Evolutionary conservation across 2,113 vertebrate species (phyloP), one percentile per base, ranked within the genome.

Genomic region (Heptranchias perlo): DNA sequence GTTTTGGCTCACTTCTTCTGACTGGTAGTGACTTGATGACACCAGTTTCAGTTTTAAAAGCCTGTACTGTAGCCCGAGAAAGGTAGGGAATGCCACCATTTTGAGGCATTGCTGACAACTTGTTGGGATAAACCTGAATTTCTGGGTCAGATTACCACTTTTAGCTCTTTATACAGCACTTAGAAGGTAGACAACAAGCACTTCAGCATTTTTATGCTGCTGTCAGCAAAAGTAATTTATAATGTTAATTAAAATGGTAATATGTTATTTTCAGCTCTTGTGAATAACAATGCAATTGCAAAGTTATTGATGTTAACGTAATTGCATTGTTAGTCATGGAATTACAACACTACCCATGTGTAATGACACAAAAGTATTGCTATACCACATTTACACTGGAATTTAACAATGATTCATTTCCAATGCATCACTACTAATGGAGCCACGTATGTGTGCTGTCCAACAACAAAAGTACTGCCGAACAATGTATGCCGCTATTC

Each of bases 321-420:
- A 95, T 69, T 95, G 94, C 44, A 35, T 69, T 95, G 65, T 95
- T 95, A 52, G 44, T 25, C 13, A 52, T 28, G 13, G 94, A 95
- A 52, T 28, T 35, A 67, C 39, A 69, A 69, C 65, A 69, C 3
- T 47, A 69, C 35, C n/a, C 18, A 18, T 31, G n/a, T 95, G 94
- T 95, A 69, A 69, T 49, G 47, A 93, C 89, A 35, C 39, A 64
- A 93, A 64, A 62, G 35, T 39, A 93, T 62, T 62, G 58, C 58
- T 39, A 62, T 10, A 93, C 35, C n/a, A 35, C 61, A 64, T 2
- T 89, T 89, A 62, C 35, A 93, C 35, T 62, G 35, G 13, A 62
- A 93, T n/a, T 23, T 39, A 93, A 21, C 58, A 93, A 61, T 93
- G 89, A 64, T 93, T 93, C 16, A 93, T 93, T 93, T 62, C 89